Evolutionary conservation across 2,797 vertebrate species (phyloP), one percentile per base, ranked within the genome.

Genomic region (Channallabes apus): DNA sequence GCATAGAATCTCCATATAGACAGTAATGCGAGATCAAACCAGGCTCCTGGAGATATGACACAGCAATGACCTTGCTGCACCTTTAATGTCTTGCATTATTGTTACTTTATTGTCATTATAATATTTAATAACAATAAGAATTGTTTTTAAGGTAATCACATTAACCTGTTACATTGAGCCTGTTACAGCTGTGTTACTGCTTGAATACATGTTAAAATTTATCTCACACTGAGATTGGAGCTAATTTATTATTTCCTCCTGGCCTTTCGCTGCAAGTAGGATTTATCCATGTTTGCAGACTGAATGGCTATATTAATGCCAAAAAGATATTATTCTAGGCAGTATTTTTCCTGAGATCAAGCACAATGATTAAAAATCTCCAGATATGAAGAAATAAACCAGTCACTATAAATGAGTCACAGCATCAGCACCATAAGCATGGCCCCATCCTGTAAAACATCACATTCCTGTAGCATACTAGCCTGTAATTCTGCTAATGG

Each of bases 201-300:
- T 54, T 75, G 51, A 3, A 56, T 56, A 20, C 17, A 11, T 76
- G n/a, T 29, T 32, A 12, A 17, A 20, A 9, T 27, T 32, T 51
- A 29, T 27, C 51, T 54, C 29, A 35, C 20, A 38, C 8, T 77
- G 54, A 54, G 15, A 29, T 32, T 58, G 5, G 18, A 35, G 27
- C 6, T 15, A 1, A 22, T 58, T 32, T 59, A 32, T 35, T 56
- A 6, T 18, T 58, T 76, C 18, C 27, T 17, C 11, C 20, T 38
- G 72, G 46, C 24, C 24, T 75, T 73, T 2, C 71, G 20, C 17
- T 77, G 15, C 54, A 73, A n/a, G 46, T 75, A 51, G 6, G 41
- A n/a, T 56, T 76, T 76, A 56, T 79, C 62, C 17, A n/a, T 79
- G 32, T 79, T 62, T 78, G 29, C 32, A 24, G 59, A n/a, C 59